Percentiles rank a stretch among this genome's conserved stretches.
These are phyloP conservation scores for Drosophila pegasa DNA, from an alignment of 2,888 invertebrate genomes.

Conservation along the genomic window DNA sequence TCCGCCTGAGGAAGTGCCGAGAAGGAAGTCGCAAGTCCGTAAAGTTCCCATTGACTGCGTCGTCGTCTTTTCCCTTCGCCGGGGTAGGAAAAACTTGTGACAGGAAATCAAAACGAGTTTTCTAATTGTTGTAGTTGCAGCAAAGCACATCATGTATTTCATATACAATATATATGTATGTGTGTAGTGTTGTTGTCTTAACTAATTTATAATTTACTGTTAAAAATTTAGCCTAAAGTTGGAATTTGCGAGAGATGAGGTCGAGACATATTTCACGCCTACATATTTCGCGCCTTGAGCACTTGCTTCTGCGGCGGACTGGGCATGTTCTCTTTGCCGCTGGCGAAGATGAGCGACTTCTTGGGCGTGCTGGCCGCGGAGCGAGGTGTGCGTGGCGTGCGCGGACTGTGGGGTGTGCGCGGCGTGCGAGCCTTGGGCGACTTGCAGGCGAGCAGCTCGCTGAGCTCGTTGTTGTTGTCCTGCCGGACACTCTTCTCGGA, in stretches of 20 bases:
- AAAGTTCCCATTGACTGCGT: slow-evolving; percentile 63
- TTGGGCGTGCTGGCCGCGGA: slow-evolving; percentile 79
- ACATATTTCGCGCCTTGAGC: slow-evolving; percentile 82
- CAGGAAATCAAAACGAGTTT: slow-evolving; percentile 64
- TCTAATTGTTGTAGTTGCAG: slow-evolving; percentile 43
- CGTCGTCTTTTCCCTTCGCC: slow-evolving; percentile 1
- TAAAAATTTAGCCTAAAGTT: slow-evolving; percentile 50
- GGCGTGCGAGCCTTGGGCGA: slow-evolving; percentile 68
- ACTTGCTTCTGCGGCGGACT: slow-evolving; percentile 83
- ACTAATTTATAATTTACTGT: slow-evolving; percentile 57
- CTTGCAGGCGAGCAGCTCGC: slow-evolving; percentile 72
- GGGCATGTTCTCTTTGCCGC: slow-evolving; percentile 84
- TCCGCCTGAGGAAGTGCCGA: slow-evolving; percentile 61
- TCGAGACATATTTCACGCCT: slow-evolving; percentile 9
- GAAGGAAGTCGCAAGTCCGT: slow-evolving; percentile 44
- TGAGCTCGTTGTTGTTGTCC: slow-evolving; percentile 77
- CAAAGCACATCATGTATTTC: slow-evolving; percentile 52
- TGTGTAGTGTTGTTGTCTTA: slow-evolving; percentile 39
- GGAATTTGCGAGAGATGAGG: slow-evolving; percentile 11
- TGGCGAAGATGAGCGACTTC: slow-evolving; percentile 83
- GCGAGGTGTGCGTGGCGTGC: slow-evolving; percentile 70
- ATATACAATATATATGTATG: slow-evolving; percentile 15
- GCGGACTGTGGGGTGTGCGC: slow-evolving; percentile 72
- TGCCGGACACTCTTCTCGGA: slow-evolving; percentile 78
- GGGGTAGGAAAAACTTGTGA: slow-evolving; percentile 25